Conservation (phyloP, 2,113 vertebrate species). For the Lichenostomus cassidix region DNA sequence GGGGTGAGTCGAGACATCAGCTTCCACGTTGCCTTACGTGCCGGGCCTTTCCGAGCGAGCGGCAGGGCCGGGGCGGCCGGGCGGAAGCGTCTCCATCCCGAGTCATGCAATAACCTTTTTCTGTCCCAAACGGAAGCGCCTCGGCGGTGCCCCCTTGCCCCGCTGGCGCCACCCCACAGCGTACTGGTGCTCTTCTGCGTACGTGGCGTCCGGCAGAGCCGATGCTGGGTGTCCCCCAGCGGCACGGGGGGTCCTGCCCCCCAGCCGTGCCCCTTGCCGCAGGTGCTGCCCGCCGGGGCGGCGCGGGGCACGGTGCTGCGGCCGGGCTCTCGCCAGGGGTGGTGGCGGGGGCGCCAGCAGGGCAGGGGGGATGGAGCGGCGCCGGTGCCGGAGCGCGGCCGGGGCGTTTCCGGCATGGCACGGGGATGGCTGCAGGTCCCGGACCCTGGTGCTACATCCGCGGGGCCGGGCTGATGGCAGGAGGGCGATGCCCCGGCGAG, state of each 20-base stretch:
- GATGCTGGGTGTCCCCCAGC: not conserved
- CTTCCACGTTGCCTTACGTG: conserved; percentile 85
- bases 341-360: not conserved
- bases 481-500: not conserved
- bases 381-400: not conserved
- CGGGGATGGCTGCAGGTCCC: not conserved
- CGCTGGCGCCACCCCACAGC: not conserved
- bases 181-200: conserved; percentile 54
- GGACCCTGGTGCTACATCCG: conserved; percentile 30
- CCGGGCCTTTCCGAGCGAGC: conserved; percentile 65
- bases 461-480: not conserved
- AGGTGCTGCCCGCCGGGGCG: not conserved
- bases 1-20: conserved; percentile 88
- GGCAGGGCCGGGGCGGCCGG: conserved; percentile 43
- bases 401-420: not conserved
- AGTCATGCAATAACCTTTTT: conserved; percentile 75
- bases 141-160: conserved; percentile 27
- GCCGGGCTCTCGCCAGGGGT: not conserved
- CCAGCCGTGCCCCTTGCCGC: not conserved
- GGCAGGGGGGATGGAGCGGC: not conserved
- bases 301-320: not conserved
- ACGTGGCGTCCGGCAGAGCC: not conserved
- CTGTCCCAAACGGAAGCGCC: conserved; percentile 53
- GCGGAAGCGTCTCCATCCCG: conserved; percentile 61
- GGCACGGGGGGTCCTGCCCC: not conserved